A percentile compares a stretch with the other conserved stretches of the same genome.
phyloP scores from a whole-genome alignment of 2,797 vertebrate genomes.

The Acanthurus leucopareius region DNA sequence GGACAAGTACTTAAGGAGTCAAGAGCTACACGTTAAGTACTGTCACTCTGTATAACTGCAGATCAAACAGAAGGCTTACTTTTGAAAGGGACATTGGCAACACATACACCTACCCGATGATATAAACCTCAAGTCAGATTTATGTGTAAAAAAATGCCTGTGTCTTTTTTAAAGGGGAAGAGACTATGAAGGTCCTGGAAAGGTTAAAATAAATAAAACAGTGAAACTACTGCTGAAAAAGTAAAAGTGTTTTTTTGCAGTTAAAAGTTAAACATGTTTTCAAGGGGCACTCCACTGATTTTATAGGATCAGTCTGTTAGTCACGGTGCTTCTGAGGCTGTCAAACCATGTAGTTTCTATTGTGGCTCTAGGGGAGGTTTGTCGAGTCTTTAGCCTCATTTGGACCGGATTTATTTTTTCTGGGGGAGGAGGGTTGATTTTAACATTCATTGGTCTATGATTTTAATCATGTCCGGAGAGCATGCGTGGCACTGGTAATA shows the following conservation, averaged over 20 bases:
- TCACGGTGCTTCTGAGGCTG: not conserved
- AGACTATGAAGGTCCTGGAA: constrained; percentile 80
- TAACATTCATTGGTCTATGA: constrained; percentile 7
- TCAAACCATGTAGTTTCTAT: too few relatives aligned
- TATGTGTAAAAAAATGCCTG: constrained; percentile 61
- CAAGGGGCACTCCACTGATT: constrained; percentile 33
- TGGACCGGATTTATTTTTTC: too few relatives aligned
- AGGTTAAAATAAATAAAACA: constrained; percentile 3
- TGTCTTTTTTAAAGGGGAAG: constrained; percentile 43
- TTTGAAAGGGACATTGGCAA: constrained; percentile 60
- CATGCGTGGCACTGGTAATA: not conserved
- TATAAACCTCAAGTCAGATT: constrained; percentile 47
- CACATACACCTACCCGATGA: constrained; percentile 64
- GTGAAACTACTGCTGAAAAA: not conserved
- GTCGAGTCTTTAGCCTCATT: not conserved
- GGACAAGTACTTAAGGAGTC: constrained; percentile 66
- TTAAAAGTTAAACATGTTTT: not conserved
- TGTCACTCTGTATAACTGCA: constrained; percentile 54
- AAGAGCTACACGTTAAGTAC: constrained; percentile 63
- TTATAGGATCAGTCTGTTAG: not conserved
- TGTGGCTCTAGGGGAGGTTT: not conserved
- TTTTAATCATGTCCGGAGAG: not conserved
- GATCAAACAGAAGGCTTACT: constrained; percentile 60
- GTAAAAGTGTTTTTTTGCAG: not conserved
- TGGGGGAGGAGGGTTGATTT: not conserved